Evolutionary conservation across 1,140 invertebrate genomes (phyloP).

Genomic region (Archegozetes longisetosus): DNA sequence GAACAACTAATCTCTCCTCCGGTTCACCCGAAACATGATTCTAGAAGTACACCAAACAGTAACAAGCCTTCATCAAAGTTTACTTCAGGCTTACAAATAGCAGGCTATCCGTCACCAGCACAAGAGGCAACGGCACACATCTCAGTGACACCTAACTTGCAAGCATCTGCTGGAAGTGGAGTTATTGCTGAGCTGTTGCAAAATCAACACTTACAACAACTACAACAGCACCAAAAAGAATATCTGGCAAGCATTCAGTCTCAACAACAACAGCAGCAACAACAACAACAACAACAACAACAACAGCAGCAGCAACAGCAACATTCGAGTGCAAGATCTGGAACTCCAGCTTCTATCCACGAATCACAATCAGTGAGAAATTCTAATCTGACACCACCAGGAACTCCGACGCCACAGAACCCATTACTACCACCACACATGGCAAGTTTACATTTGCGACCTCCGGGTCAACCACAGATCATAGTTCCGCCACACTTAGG

Average conservation of each 20-base stretch:
- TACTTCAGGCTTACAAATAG: neutral
- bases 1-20: neutral
- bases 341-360: constrained; percentile 15
- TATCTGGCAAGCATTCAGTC: neutral
- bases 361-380: neutral
- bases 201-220: constrained; percentile 8
- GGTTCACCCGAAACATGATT: neutral
- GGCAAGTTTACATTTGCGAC: constrained; percentile 16
- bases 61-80: neutral
- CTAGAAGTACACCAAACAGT: neutral
- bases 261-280: constrained; percentile 17
- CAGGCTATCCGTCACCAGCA: constrained; percentile 9
- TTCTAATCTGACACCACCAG: neutral
- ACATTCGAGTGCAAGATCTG: constrained; percentile 9
- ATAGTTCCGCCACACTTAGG: constrained; percentile 16
- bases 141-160: no score
- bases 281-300: constrained; percentile 4
- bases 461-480: constrained; percentile 13
- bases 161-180: neutral
- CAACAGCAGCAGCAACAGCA: constrained; percentile 20
- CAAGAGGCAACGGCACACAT: neutral
- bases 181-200: neutral
- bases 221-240: constrained; percentile 18
- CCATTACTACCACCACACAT: constrained; percentile 3
- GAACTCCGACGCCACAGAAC: constrained; percentile 17